phyloP scores from a whole-genome alignment of 2,888 invertebrate species.

The Eremobia ochroleuca region DNA sequence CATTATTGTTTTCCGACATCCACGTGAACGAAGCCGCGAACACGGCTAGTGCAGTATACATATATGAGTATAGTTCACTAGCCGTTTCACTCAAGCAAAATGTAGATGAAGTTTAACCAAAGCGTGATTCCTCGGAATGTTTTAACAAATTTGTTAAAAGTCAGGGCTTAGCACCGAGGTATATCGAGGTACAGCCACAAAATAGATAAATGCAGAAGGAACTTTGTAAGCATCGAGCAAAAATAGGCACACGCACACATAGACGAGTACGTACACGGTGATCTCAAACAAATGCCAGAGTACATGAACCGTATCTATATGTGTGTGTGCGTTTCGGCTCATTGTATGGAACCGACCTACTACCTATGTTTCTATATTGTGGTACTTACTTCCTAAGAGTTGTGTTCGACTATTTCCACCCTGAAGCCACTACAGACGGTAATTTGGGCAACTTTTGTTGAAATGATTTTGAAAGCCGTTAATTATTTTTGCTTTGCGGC shows the following conservation, averaged over 20 bases:
- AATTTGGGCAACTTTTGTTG: conserved; percentile 1
- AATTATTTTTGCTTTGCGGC: conserved; percentile 10
- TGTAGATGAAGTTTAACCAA: conserved; percentile 21
- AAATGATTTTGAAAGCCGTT: conserved; percentile 11
- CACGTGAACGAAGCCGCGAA: too few relatives aligned
- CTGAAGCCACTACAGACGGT: background rate
- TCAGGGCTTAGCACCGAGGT: background rate
- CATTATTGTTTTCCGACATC: too few relatives aligned
- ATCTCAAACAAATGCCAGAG: background rate
- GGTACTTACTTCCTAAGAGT: background rate
- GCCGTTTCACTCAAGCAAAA: conserved; percentile 26
- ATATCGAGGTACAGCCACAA: background rate
- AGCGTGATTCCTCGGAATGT: conserved; percentile 28
- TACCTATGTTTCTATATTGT: background rate
- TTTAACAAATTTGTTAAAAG: conserved; percentile 35
- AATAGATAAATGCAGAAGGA: background rate
- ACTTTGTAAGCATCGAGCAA: background rate
- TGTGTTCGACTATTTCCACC: background rate
- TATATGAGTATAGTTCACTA: too few relatives aligned
- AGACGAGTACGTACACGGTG: too few relatives aligned
- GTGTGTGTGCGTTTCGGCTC: background rate
- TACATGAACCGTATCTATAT: background rate
- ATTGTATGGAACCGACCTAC: background rate
- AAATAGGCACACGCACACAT: background rate
- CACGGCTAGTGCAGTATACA: too few relatives aligned